Conservation (phyloP, 2,797 vertebrate genomes). For the Ceryle rudis region DNA sequence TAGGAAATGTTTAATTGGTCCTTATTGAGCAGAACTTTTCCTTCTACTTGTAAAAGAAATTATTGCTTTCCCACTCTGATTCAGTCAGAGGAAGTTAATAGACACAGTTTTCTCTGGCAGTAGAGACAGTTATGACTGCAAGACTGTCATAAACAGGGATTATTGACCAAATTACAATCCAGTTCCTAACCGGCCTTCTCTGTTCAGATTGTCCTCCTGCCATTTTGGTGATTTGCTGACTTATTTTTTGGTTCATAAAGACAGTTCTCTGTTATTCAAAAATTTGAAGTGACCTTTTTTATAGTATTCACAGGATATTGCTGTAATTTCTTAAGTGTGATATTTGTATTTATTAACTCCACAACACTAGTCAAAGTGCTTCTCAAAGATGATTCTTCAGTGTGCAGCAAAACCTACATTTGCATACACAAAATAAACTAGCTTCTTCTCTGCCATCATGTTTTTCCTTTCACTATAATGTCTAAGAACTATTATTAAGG, state of each 20-base stretch:
- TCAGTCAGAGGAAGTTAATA: conserved; percentile 74
- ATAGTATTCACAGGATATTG: neutral
- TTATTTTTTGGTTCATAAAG: neutral
- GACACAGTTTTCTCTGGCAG: conserved; percentile 63
- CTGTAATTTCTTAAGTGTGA: neutral
- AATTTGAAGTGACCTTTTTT: neutral
- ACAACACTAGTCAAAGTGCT: neutral
- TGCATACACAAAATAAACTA: neutral
- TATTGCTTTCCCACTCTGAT: conserved; percentile 47
- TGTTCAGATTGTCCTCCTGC: conserved; percentile 9
- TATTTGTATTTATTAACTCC: neutral
- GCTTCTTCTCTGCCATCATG: neutral
- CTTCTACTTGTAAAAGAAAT: conserved; percentile 77
- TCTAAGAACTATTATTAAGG: neutral
- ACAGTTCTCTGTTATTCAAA: conserved; percentile 15
- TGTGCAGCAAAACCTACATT: neutral
- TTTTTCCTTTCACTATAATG: neutral
- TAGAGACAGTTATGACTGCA: conserved; percentile 56
- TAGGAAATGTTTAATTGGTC: conserved; percentile 76
- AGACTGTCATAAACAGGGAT: conserved; percentile 68
- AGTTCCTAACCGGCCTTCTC: conserved; percentile 50
- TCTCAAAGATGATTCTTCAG: neutral
- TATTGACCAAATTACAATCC: conserved; percentile 75
- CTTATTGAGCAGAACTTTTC: conserved; percentile 79
- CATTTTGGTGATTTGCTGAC: conserved; percentile 19